These are phyloP conservation scores for Protosalanx chinensis DNA, from an alignment of 2,797 vertebrate species.

Conservation along the genomic window DNA sequence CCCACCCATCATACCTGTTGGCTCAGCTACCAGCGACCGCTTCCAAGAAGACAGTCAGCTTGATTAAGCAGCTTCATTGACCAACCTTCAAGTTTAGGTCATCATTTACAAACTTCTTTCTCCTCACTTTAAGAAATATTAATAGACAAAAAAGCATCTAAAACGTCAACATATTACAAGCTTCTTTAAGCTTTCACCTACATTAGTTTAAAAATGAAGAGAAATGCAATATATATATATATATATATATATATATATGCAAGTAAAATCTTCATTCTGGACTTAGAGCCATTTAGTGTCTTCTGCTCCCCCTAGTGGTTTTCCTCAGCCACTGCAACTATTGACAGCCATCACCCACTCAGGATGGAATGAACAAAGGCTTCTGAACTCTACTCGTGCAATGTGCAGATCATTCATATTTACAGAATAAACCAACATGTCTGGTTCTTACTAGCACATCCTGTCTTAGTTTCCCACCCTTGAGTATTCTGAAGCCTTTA, in stretches of 20 bases:
- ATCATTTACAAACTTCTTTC: constrained; percentile 29
- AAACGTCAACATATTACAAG: constrained; percentile 41
- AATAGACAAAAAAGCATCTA: constrained; percentile 45
- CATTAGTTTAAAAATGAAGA: constrained; percentile 29
- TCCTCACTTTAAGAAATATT: constrained; percentile 32
- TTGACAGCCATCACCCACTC: constrained; percentile 31
- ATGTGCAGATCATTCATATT: neutral
- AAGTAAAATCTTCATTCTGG: constrained; percentile 22
- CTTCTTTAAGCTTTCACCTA: constrained; percentile 20
- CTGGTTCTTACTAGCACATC: neutral
- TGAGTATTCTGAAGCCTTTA: neutral
- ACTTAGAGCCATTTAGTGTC: constrained; percentile 33
- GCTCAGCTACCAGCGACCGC: constrained; percentile 43
- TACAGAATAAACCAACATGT: constrained; percentile 1
- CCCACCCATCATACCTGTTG: constrained; percentile 35
- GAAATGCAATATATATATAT: constrained; percentile 35
- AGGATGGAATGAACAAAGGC: constrained; percentile 2
- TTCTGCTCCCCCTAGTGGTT: constrained; percentile 22
- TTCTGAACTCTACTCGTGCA: constrained; percentile 3
- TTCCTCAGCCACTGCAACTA: constrained; percentile 53
- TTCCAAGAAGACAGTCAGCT: constrained; percentile 3
- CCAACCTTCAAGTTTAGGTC: constrained; percentile 40
- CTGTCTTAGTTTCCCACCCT: neutral
- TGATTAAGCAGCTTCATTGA: constrained; percentile 51
- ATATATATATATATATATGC: constrained; percentile 14